Evolutionary conservation across 1,140 invertebrate species (phyloP).

Genomic region (Sesamia nonagrioides): DNA sequence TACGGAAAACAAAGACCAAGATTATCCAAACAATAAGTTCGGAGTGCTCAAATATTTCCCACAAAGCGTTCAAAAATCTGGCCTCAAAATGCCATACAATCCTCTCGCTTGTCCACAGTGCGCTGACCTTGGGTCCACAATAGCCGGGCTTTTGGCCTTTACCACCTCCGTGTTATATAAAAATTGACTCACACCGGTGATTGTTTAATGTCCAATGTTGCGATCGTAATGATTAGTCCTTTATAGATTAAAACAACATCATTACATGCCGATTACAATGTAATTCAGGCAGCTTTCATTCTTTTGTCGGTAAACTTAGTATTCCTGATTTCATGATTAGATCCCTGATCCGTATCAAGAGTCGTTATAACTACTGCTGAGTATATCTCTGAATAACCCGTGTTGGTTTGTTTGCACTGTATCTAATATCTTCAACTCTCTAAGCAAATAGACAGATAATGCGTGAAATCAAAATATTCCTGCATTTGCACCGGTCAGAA

Average conservation of each 20-base stretch:
- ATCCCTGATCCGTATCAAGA: too few relatives aligned
- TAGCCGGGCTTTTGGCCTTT: constrained; percentile 69
- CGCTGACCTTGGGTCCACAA: constrained; percentile 80
- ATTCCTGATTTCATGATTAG: too few relatives aligned
- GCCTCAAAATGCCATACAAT: constrained; percentile 69
- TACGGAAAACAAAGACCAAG: constrained; percentile 8
- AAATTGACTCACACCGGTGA: constrained; percentile 53
- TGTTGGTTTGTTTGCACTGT: too few relatives aligned
- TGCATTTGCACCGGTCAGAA: constrained; percentile 46
- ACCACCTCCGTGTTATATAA: constrained; percentile 56
- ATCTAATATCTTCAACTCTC: not conserved
- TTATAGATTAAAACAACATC: constrained; percentile 6
- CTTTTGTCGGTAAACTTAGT: too few relatives aligned
- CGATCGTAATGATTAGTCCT: constrained; percentile 34
- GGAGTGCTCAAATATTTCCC: constrained; percentile 51
- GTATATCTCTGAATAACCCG: not conserved
- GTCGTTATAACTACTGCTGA: too few relatives aligned
- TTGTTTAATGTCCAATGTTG: constrained; percentile 33
- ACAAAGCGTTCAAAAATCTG: constrained; percentile 67
- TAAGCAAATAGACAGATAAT: not conserved
- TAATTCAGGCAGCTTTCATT: not conserved
- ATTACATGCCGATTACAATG: not conserved
- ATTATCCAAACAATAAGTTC: constrained; percentile 7
- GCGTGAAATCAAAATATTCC: constrained; percentile 7
- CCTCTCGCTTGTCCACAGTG: constrained; percentile 61